phyloP scores from a whole-genome alignment of 2,797 vertebrate genomes.

The Mallotus villosus region DNA sequence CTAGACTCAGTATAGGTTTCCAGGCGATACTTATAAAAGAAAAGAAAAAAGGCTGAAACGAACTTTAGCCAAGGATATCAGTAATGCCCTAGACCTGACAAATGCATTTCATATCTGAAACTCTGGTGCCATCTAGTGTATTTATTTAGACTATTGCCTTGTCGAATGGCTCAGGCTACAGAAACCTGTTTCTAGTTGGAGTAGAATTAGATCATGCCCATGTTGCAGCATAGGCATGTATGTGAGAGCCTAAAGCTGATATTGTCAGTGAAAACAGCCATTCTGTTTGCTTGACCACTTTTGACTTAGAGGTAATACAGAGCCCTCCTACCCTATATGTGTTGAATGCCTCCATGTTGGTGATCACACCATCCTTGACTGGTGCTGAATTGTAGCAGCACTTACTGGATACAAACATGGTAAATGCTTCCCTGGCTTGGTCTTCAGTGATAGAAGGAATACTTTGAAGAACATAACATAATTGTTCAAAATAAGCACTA shows the following conservation, averaged over 20 bases:
- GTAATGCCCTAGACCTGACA: too few relatives aligned
- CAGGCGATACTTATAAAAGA: conserved; percentile 72
- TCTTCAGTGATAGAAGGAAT: conserved; percentile 73
- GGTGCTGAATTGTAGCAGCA: conserved; percentile 74
- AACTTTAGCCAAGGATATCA: background rate
- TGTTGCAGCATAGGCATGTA: background rate
- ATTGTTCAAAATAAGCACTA: too few relatives aligned
- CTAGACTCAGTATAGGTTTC: conserved; percentile 75
- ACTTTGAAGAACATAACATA: conserved; percentile 46
- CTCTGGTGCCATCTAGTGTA: background rate
- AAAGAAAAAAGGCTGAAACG: background rate
- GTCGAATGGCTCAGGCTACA: too few relatives aligned
- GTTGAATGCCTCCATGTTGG: conserved; percentile 70
- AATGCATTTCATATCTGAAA: background rate
- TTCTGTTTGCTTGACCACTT: background rate
- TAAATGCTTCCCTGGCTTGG: conserved; percentile 67
- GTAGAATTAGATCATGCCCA: background rate
- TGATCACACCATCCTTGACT: conserved; percentile 68
- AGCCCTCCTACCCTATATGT: conserved; percentile 69
- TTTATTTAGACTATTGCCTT: background rate
- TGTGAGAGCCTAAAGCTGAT: background rate
- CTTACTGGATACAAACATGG: conserved; percentile 64
- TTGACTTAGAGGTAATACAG: too few relatives aligned
- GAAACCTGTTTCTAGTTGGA: too few relatives aligned
- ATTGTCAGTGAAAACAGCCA: background rate